These are phyloP conservation scores for Odontamblyopus lacepedii DNA, from an alignment of 2,797 vertebrate genomes.

Conservation along the genomic window DNA sequence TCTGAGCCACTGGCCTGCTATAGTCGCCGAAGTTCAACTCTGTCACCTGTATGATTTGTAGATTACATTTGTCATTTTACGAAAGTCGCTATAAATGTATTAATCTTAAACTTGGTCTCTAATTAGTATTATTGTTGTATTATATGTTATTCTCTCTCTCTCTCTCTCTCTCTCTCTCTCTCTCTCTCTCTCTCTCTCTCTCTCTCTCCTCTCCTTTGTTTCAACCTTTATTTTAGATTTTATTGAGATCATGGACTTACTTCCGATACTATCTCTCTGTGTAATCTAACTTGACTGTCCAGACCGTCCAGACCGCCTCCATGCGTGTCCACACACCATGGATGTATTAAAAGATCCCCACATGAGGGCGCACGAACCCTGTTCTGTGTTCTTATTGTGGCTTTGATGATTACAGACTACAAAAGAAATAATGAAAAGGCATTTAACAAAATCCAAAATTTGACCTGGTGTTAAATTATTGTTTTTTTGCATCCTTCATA, in stretches of 20 bases:
- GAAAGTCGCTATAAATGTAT: too few species aligned
- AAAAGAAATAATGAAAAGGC: conserved; percentile 43
- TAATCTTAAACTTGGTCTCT: too few species aligned
- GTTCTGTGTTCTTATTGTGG: conserved; percentile 18
- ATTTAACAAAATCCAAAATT: not conserved
- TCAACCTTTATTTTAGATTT: rapidly evolving
- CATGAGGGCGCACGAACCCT: conserved; percentile 48
- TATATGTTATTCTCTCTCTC: not conserved
- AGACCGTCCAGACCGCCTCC: conserved; percentile 56
- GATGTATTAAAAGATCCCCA: conserved; percentile 3
- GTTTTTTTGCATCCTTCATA: not conserved
- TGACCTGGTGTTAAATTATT: not conserved
- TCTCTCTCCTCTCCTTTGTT: conserved; percentile 9
- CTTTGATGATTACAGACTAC: conserved; percentile 51
- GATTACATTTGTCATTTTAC: too few species aligned
- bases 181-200: not conserved
- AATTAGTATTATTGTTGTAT: too few species aligned
- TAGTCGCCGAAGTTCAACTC: too few species aligned
- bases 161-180: not conserved
- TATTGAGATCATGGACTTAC: not conserved
- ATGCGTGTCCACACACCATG: conserved; percentile 47
- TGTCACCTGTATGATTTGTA: too few species aligned
- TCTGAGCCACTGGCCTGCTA: too few species aligned
- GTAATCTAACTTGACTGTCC: conserved; percentile 41
- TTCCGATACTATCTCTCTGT: conserved; percentile 22